Evolutionary conservation across 2,113 vertebrate species (phyloP).

Genomic region (Pseudorhombus dupliciocellatus): DNA sequence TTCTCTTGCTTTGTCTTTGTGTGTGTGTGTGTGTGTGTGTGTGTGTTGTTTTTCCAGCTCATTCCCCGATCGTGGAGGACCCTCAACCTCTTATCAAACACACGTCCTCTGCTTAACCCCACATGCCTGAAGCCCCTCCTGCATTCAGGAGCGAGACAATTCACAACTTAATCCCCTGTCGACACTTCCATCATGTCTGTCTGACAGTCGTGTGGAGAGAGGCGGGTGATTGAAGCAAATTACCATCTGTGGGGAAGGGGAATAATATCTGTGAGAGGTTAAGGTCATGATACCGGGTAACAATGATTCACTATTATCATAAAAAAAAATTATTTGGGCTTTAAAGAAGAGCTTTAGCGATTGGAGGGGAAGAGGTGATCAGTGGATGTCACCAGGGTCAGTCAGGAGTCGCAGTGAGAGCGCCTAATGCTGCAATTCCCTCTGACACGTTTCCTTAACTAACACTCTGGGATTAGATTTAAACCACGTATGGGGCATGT

Average conservation of each 20-base stretch:
- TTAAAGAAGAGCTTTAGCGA: conserved; percentile 10
- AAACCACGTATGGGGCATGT: not conserved
- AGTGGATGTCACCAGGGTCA: conserved; percentile 14
- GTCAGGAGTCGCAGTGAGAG: not conserved
- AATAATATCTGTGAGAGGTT: conserved; percentile 1
- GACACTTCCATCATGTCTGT: conserved; percentile 26
- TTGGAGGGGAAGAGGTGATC: conserved; percentile 3
- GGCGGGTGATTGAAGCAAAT: conserved; percentile 17
- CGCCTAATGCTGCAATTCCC: not conserved
- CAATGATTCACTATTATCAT: conserved; percentile 27
- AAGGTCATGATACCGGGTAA: not conserved
- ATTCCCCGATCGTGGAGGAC: conserved; percentile 15
- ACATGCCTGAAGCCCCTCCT: conserved; percentile 1
- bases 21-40: not conserved
- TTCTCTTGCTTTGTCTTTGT: not conserved
- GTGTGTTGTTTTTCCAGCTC: conserved; percentile 22
- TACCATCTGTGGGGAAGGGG: not conserved
- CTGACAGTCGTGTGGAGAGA: conserved; percentile 6
- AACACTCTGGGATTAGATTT: not conserved
- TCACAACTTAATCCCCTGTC: conserved; percentile 35
- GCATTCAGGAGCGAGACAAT: not conserved
- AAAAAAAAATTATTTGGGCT: not conserved
- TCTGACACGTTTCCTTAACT: not conserved
- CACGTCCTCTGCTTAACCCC: conserved; percentile 60
- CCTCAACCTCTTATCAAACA: conserved; percentile 18